phyloP scores from a whole-genome alignment of 2,113 vertebrate species.

The Oxygymnocypris stewartii region DNA sequence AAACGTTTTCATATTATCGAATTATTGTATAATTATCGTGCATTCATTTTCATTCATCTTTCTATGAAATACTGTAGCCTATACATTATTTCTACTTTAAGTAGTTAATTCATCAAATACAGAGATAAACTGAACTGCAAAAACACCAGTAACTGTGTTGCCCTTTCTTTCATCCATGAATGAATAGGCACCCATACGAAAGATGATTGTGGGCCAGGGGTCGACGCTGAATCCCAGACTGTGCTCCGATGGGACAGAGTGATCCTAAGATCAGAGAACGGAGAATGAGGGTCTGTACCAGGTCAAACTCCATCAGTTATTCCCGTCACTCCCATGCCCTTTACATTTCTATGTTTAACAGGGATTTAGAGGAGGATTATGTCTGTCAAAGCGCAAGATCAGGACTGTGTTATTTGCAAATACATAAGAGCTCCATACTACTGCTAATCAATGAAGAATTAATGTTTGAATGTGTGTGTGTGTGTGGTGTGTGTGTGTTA shows the following conservation, averaged over 20 bases:
- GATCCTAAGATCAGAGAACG: slow-evolving; percentile 65
- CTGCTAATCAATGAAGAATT: background rate
- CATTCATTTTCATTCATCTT: no score
- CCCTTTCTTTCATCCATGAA: no score
- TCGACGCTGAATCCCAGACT: background rate
- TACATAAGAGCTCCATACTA: background rate
- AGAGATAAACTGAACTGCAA: background rate
- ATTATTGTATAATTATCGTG: no score
- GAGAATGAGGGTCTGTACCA: slow-evolving; percentile 81
- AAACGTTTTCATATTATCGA: no score
- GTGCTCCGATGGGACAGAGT: background rate
- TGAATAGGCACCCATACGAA: no score
- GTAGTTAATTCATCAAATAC: no score
- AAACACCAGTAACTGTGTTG: no score
- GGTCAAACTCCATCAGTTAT: slow-evolving; percentile 85
- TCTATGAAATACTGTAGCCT: no score
- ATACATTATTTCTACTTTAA: no score
- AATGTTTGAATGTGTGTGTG: background rate
- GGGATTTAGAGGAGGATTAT: background rate
- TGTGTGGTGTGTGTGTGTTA: background rate
- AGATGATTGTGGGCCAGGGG: background rate
- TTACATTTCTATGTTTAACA: slow-evolving; percentile 68
- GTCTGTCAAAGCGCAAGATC: background rate
- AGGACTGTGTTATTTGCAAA: background rate
- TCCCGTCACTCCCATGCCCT: slow-evolving; percentile 78